phyloP scores from a whole-genome alignment of 2,113 vertebrate genomes.

The Melanocharis versteri region DNA sequence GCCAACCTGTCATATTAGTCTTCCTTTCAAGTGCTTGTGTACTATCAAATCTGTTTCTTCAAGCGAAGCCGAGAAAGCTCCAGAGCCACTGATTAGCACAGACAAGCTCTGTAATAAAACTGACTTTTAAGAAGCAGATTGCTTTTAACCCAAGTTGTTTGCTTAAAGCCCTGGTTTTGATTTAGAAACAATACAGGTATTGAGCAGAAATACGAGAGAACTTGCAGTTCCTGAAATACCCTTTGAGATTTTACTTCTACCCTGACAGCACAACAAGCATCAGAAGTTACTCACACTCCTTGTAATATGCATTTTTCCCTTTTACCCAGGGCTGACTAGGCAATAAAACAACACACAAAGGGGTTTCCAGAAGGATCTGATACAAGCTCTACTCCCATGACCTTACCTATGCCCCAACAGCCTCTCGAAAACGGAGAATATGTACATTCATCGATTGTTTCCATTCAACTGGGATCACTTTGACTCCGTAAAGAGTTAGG shows the following conservation, averaged over 20 bases:
- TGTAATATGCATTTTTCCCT: background rate
- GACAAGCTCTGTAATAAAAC: background rate
- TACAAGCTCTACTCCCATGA: background rate
- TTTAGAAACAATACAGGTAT: conserved; percentile 34
- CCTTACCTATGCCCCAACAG: background rate
- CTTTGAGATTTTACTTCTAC: conserved; percentile 20
- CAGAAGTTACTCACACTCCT: background rate
- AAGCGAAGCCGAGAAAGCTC: background rate
- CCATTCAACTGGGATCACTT: background rate
- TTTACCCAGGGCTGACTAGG: background rate
- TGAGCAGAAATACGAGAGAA: conserved; percentile 5
- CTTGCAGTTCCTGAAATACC: background rate
- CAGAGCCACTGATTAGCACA: background rate
- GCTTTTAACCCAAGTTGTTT: conserved; percentile 2
- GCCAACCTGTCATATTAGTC: background rate
- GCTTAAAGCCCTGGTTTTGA: conserved; percentile 16
- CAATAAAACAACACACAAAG: background rate
- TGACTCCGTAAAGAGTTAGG: background rate
- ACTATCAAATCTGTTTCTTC: background rate
- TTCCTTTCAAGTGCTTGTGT: background rate
- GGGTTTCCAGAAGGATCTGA: background rate
- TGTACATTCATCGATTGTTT: background rate
- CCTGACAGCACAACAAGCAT: conserved; percentile 11
- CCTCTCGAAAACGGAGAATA: background rate
- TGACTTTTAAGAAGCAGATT: background rate